Evolutionary conservation across 2,113 vertebrate genomes (phyloP).

Genomic region (Gymnorhina tibicen): DNA sequence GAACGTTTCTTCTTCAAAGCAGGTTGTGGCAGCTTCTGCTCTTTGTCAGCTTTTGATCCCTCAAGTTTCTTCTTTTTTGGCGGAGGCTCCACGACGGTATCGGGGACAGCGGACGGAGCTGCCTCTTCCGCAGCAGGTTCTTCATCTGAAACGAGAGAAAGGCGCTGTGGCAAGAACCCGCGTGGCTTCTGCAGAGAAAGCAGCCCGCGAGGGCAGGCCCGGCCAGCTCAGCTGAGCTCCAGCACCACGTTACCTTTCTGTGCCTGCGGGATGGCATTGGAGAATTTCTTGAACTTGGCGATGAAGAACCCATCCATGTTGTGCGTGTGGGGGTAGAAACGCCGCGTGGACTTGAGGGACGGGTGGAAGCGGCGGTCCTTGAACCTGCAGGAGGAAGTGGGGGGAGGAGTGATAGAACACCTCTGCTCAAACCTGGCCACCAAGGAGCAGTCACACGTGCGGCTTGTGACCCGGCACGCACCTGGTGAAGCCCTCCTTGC

Average conservation of each 20-base stretch:
- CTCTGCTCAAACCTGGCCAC: background rate
- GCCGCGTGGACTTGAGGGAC: constrained; percentile 78
- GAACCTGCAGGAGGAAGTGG: constrained; percentile 73
- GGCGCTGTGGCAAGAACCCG: fast-evolving
- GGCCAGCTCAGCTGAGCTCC: background rate
- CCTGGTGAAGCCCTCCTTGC: constrained; percentile 95
- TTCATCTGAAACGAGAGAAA: constrained; percentile 27
- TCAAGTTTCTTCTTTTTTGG: constrained; percentile 26
- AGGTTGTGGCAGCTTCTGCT: background rate
- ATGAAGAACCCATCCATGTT: constrained; percentile 99
- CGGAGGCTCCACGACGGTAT: fast-evolving
- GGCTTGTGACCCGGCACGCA: background rate
- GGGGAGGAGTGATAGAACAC: background rate
- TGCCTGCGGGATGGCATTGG: constrained; percentile 82
- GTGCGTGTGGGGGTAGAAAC: constrained; percentile 95
- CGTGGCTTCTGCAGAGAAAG: background rate
- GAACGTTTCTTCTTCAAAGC: constrained; percentile 3
- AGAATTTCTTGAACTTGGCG: constrained; percentile 94
- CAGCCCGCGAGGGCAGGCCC: background rate
- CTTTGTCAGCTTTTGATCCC: background rate
- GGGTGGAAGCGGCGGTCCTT: constrained; percentile 90
- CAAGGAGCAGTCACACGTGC: background rate
- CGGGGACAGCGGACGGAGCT: background rate
- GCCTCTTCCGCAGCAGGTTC: background rate
- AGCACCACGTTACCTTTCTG: constrained; percentile 26